phyloP scores from a whole-genome alignment of 2,888 invertebrate genomes.

The Tetramorium bicarinatum region DNA sequence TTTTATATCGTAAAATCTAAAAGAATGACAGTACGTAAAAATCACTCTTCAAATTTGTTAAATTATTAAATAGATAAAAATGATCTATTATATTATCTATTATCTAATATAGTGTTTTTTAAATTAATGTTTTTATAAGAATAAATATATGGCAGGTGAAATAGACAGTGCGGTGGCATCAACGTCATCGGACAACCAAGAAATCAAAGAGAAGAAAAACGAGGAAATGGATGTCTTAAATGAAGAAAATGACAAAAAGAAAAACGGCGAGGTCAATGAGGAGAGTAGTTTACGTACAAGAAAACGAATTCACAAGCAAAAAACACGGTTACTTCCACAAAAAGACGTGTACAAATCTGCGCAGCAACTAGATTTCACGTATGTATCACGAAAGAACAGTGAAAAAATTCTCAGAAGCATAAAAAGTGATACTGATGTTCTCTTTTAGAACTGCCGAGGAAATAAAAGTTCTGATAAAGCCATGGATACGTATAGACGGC shows the following conservation, averaged over 20 bases:
- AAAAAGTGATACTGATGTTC: background rate
- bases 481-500: slow-evolving; percentile 93
- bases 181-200: slow-evolving; percentile 21
- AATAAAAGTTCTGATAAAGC: slow-evolving; percentile 87
- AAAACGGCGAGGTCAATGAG: slow-evolving; percentile 61
- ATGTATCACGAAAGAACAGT: slow-evolving; percentile 46
- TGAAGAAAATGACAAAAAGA: slow-evolving; percentile 46
- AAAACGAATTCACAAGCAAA: slow-evolving; percentile 76
- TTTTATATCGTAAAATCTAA: background rate
- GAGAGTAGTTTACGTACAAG: slow-evolving; percentile 35
- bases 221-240: slow-evolving; percentile 39
- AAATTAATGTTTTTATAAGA: background rate
- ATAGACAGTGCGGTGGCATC: background rate
- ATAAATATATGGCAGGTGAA: slow-evolving; percentile 9
- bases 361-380: slow-evolving; percentile 82
- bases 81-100: background rate
- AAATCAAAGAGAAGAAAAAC: background rate
- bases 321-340: slow-evolving; percentile 79
- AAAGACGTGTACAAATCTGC: slow-evolving; percentile 81
- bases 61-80: background rate
- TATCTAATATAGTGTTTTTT: background rate
- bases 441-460: slow-evolving; percentile 82
- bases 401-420: background rate
- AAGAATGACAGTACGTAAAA: background rate
- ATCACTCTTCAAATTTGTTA: background rate